A percentile compares a stretch with the other conserved stretches of the same genome.
Evolutionary conservation across 1,140 invertebrate species (phyloP).

Genomic region (Drosophila santomea): DNA sequence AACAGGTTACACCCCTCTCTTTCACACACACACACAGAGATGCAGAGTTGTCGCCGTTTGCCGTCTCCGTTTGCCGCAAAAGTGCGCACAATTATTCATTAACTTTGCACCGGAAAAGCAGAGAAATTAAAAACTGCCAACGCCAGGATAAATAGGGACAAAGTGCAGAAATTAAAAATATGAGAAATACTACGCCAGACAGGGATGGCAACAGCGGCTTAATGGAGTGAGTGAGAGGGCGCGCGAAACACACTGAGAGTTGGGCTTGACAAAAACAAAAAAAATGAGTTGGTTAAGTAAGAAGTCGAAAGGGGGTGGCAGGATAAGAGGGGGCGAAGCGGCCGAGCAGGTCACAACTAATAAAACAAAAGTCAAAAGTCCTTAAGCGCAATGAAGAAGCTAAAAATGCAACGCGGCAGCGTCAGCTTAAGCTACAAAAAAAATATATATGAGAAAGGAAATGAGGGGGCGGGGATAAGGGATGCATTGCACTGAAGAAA

Average conservation of each 20-base stretch:
- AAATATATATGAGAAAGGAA: slow-evolving; percentile 19
- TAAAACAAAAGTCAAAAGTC: slow-evolving; percentile 84
- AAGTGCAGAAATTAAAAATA: slow-evolving; percentile 84
- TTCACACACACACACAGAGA: slow-evolving; percentile 20
- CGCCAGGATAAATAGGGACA: slow-evolving; percentile 83
- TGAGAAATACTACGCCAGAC: slow-evolving; percentile 73
- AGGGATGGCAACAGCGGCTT: slow-evolving; percentile 4
- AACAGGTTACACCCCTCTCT: slow-evolving; percentile 1
- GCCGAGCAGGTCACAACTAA: slow-evolving; percentile 70
- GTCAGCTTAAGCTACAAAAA: slow-evolving; percentile 76
- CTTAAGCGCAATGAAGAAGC: slow-evolving; percentile 83
- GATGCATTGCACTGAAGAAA: background rate
- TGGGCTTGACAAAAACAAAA: background rate
- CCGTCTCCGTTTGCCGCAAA: slow-evolving; percentile 77
- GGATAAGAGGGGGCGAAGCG: background rate
- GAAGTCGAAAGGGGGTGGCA: slow-evolving; percentile 16
- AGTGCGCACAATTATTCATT: slow-evolving; percentile 83
- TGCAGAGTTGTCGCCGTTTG: slow-evolving; percentile 58
- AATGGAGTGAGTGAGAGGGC: background rate
- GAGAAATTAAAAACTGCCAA: slow-evolving; percentile 84
- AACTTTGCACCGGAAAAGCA: slow-evolving; percentile 83
- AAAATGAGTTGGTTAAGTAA: slow-evolving; percentile 56
- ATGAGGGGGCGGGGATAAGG: background rate
- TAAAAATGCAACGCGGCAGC: slow-evolving; percentile 78
- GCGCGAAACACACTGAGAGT: slow-evolving; percentile 22